Evolutionary conservation across 2,888 invertebrate genomes (phyloP), one percentile per base, ranked within the genome.

Genomic region (Unio pictorum): DNA sequence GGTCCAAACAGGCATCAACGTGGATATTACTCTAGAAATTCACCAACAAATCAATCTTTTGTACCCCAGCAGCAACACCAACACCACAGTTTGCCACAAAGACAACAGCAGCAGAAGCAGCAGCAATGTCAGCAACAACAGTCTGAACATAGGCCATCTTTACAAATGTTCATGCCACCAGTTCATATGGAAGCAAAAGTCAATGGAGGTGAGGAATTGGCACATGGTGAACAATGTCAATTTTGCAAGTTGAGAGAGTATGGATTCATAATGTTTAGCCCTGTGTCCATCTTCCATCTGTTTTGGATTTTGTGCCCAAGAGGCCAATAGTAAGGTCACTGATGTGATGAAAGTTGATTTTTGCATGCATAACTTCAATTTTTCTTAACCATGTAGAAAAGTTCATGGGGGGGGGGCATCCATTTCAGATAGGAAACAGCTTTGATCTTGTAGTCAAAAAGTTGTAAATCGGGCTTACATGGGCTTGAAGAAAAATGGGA

Each of bases 1-100:
- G 68, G 61, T 62, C 60, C 69, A 28, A 68, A 64, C 60, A 26
- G 55, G 18, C 67, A 62, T 56, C 64, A 60, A 15, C 68, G 67
- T 55, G 64, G 55, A 64, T 71, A 65, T 63, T 75, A 65, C 20
- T 56, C 63, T 56, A 64, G 54, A 30, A 28, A 7, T 66, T 59
- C 45, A 45, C 45, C 45, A 45, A 45, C 28, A 20, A 57, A 56
- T 55, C 61, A 11, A 61, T 64, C 66, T 1, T 55, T 61, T 62
- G 62, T 34, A 61, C 61, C 61, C 61, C 54, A 59, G 17, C 64
- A n/a, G 45, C 64, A 56, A 64, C 67, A 45, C 62, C 67, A 34
- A 54, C 64, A 28, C 61, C 67, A n/a, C 28, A 23, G 23, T 23
- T 23, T 23, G 23, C 23, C 23, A 23, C 23, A 23, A 23, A 23